A percentile compares a stretch with the other conserved stretches of the same genome.
These are phyloP conservation scores for Tympanoctomys barrerae DNA, from an alignment of 2,797 vertebrate genomes.

Conservation along the genomic window DNA sequence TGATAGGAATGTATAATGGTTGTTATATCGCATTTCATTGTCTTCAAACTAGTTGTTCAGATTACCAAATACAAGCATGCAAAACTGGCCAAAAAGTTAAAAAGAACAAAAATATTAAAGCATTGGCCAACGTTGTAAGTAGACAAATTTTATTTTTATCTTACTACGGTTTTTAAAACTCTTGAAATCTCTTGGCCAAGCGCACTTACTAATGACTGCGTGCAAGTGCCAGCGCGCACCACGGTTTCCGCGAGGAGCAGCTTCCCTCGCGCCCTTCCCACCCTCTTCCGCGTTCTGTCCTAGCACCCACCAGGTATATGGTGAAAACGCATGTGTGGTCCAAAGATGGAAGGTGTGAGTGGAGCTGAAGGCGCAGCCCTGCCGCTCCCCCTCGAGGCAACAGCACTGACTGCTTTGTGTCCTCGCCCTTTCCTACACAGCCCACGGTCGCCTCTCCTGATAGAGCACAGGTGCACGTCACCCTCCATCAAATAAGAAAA, in stretches of 20 bases:
- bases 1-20: too few species aligned
- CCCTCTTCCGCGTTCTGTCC: neutral
- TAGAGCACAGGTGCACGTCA: neutral
- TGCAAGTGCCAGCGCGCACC: neutral
- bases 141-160: neutral
- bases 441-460: neutral
- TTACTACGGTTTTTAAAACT: neutral
- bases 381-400: neutral
- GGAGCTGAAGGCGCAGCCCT: neutral
- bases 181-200: neutral
- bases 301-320: neutral
- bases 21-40: too few species aligned
- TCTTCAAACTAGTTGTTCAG: too few species aligned
- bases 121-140: neutral
- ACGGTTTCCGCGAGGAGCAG: too few species aligned
- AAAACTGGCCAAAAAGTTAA: too few species aligned
- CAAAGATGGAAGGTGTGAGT: neutral
- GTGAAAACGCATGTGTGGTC: neutral
- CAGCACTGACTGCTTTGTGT: too few species aligned
- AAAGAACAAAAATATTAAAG: too few species aligned
- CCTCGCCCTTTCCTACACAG: neutral
- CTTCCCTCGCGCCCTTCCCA: accelerated
- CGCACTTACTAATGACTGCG: neutral
- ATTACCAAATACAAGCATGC: too few species aligned
- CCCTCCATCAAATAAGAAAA: neutral